Evolutionary conservation across 2,113 vertebrate genomes (phyloP), one percentile per base, ranked within the genome.

Genomic region (Orthonyx spaldingii): DNA sequence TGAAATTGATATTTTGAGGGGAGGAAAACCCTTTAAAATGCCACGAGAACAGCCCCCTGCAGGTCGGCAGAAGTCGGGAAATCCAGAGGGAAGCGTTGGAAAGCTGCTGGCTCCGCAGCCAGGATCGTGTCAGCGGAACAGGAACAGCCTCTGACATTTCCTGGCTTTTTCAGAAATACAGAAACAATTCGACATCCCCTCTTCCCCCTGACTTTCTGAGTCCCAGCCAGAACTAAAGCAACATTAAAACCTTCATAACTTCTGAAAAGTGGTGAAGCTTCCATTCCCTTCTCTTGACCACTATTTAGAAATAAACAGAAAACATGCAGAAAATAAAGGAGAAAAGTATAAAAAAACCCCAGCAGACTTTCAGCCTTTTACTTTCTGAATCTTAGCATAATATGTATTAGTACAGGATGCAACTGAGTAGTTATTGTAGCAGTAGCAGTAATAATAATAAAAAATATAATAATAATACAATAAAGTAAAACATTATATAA

Each of bases 31-130:
- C 56, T 75, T 65, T 27, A 22, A 41, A 56, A n/a, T 14, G 21
- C 4, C n/a, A 0, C 8, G 22, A 24, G 10, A 42, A 16, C 3
- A 18, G 49, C 30, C 3, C 13, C 0, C 3, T 15, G 7, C 59
- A 17, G 56, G 20, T 24, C 4, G 27, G 32, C 55, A 78, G 50
- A 0, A 35, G 8, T 16, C 33, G 12, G 68, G 53, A 42, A 66
- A 56, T 24, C 1, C 52, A 32, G 37, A 49, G 69, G 57, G 10
- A 39, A 13, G 13, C 1, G 52, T 2, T 23, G 53, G 37, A 2
- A 24, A 35, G 35, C 30, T 35, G 46, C 5, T 19, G 50, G 64
- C 35, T 46, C 9, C 37, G 78, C 41, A 32, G 57, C 16, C 0
- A 7, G 47, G 5, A 47, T 10, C 18, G 2, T 0, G 4, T 6